Percentiles rank a stretch among this genome's conserved stretches.
Conservation (phyloP, 2,113 vertebrate genomes). For the Actenoides hombroni region DNA sequence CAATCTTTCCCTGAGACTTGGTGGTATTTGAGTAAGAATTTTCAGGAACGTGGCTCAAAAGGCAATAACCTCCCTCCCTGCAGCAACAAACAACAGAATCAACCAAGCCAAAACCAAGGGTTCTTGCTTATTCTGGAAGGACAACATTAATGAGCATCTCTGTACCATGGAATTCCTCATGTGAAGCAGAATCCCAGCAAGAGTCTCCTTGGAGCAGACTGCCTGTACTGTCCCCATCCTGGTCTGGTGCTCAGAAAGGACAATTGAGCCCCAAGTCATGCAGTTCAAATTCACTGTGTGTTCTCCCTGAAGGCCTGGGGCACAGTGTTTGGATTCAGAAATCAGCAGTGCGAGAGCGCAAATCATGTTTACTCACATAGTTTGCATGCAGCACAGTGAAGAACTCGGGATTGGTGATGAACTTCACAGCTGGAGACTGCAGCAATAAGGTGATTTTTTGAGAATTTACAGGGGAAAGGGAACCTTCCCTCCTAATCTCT, state of each 20-base stretch:
- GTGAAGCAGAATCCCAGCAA: background rate
- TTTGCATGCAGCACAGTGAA: slow-evolving; percentile 96
- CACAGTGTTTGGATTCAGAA: background rate
- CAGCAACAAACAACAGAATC: background rate
- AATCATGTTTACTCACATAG: slow-evolving; percentile 83
- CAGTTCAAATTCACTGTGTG: background rate
- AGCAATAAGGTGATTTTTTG: slow-evolving; percentile 93
- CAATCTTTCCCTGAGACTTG: background rate
- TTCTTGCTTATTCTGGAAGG: background rate
- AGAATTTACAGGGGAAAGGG: slow-evolving; percentile 86
- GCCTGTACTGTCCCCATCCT: background rate
- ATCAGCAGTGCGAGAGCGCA: background rate
- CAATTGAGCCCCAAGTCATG: background rate
- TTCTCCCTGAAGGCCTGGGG: background rate
- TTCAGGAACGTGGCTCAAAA: background rate
- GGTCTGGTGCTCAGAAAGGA: background rate
- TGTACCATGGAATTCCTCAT: background rate
- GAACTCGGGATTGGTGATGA: slow-evolving; percentile 96
- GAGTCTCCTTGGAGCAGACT: background rate
- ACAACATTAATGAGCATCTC: background rate
- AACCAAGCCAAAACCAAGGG: background rate
- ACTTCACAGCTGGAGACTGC: slow-evolving; percentile 97
- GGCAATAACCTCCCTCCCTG: background rate
- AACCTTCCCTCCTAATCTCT: slow-evolving; percentile 86
- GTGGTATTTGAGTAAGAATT: background rate